These are phyloP conservation scores for Geotrupes spiniger DNA, from an alignment of 2,888 invertebrate species.

Conservation along the genomic window DNA sequence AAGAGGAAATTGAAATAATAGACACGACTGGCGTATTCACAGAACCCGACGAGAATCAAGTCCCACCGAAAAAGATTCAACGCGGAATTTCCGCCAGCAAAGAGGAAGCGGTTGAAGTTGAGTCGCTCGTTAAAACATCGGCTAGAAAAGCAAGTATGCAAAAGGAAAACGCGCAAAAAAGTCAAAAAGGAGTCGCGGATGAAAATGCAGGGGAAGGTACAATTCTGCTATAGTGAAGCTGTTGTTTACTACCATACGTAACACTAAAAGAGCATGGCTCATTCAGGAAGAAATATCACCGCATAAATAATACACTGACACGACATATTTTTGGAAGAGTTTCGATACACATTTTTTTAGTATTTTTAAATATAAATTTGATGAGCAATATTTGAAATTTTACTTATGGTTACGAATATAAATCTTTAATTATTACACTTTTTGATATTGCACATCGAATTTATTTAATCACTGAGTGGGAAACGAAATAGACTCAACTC, in stretches of 20 bases:
- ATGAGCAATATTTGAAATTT: too few relatives aligned
- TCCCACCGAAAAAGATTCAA: neutral
- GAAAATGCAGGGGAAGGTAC: conserved; percentile 54
- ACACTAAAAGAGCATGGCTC: conserved; percentile 14
- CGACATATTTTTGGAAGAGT: conserved; percentile 6
- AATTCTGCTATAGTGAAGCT: conserved; percentile 17
- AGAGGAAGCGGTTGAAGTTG: conserved; percentile 32
- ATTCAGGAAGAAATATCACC: conserved; percentile 5
- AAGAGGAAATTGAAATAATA: conserved; percentile 27
- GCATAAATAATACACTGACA: conserved; percentile 19
- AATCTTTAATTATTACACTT: too few relatives aligned
- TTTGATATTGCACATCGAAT: too few relatives aligned
- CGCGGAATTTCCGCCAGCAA: conserved; percentile 22
- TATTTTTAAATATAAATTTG: too few relatives aligned
- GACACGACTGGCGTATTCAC: conserved; percentile 7
- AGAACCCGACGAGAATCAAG: conserved; percentile 3
- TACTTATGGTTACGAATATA: too few relatives aligned
- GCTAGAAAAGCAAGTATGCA: conserved; percentile 17
- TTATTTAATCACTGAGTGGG: too few relatives aligned
- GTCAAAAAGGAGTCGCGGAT: conserved; percentile 52
- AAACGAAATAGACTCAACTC: too few relatives aligned
- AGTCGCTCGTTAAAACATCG: conserved; percentile 23
- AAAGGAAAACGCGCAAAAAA: conserved; percentile 16
- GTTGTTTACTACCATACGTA: conserved; percentile 12
- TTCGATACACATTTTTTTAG: too few relatives aligned